Conservation (phyloP, 2,888 invertebrate species). For the Xestia rhomboidea region DNA sequence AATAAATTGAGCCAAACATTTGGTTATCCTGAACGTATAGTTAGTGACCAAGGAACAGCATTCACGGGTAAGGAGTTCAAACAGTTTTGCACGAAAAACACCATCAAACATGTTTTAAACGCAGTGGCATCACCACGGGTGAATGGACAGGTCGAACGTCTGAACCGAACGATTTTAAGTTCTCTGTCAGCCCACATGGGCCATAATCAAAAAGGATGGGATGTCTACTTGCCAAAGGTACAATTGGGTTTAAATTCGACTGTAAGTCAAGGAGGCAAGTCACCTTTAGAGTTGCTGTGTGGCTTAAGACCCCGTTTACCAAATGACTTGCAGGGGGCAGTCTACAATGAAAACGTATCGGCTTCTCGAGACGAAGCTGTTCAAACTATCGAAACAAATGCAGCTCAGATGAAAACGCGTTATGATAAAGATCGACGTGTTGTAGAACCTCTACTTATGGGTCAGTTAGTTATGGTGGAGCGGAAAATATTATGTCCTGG, state of each 20-base stretch:
- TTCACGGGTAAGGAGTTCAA: neutral
- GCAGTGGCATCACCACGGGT: neutral
- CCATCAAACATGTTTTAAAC: too few species aligned
- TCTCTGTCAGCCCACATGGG: too few species aligned
- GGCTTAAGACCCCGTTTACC: conserved; percentile 3
- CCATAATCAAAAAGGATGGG: conserved; percentile 1
- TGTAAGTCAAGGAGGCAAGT: neutral
- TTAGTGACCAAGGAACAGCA: neutral
- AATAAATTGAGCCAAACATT: too few species aligned
- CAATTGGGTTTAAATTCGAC: neutral
- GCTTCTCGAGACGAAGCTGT: neutral
- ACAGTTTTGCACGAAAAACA: neutral
- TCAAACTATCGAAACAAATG: too few species aligned
- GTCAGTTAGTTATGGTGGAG: too few species aligned
- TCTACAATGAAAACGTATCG: neutral
- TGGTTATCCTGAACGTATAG: neutral
- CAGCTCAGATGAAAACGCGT: too few species aligned
- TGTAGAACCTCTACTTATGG: too few species aligned
- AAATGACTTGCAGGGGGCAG: conserved; percentile 1
- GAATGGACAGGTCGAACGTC: conserved; percentile 1
- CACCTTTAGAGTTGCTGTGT: conserved; percentile 89
- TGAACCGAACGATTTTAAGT: neutral
- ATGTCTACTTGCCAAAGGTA: neutral
- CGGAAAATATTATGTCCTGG: too few species aligned
- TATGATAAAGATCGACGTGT: too few species aligned